phyloP scores from a whole-genome alignment of 1,140 invertebrate genomes.

The Rhopalosiphum maidis region DNA sequence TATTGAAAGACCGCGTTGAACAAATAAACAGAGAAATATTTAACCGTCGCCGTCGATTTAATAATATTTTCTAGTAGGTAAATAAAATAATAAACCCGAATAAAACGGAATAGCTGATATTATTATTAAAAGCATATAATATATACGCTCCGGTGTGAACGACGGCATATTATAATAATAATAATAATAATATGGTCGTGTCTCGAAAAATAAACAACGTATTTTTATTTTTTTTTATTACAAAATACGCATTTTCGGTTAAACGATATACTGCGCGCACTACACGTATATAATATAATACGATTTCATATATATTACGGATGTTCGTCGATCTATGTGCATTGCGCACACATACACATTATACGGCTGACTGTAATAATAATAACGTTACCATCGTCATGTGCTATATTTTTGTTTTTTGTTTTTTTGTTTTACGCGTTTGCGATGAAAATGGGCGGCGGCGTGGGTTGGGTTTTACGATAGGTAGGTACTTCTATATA shows the following conservation, averaged over 20 bases:
- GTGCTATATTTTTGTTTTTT: background rate
- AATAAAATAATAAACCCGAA: background rate
- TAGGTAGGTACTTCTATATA: background rate
- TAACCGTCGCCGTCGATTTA: background rate
- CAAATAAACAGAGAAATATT: slow-evolving; percentile 1
- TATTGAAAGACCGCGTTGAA: background rate
- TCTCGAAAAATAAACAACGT: background rate
- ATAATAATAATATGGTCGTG: background rate
- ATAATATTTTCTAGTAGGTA: background rate
- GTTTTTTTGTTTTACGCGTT: background rate
- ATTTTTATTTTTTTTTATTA: background rate
- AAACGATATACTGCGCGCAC: background rate
- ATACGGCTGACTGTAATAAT: background rate
- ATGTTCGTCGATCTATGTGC: background rate
- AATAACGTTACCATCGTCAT: background rate
- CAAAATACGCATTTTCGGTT: background rate
- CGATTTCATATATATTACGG: background rate
- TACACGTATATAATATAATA: background rate
- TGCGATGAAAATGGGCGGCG: background rate
- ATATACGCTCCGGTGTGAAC: background rate
- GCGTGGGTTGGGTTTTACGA: background rate
- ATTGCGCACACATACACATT: background rate
- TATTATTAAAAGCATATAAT: background rate
- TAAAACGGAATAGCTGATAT: background rate
- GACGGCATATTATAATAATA: too few species aligned